Conservation (phyloP, 2,113 vertebrate genomes). For the Anhinga rufa region DNA sequence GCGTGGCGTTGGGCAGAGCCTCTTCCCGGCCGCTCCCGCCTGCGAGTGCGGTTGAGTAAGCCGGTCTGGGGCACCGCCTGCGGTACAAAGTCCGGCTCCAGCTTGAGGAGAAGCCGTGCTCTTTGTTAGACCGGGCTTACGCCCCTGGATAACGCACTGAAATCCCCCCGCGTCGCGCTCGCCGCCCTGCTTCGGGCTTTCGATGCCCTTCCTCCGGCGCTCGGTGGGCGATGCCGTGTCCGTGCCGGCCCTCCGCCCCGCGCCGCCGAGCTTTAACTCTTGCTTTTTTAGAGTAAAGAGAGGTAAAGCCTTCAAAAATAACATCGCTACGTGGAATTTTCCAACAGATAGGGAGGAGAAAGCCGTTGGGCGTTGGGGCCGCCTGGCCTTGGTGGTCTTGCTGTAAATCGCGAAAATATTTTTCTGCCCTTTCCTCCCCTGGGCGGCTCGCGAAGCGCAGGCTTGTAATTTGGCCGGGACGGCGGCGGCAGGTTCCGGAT, state of each 20-base stretch:
- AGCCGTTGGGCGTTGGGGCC: rapidly evolving
- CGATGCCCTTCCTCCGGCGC: not conserved
- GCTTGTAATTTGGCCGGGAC: not conserved
- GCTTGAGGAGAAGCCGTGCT: not conserved
- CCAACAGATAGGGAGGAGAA: not conserved
- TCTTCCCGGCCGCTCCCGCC: not conserved
- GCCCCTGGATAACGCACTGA: not conserved
- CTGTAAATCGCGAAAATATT: not conserved
- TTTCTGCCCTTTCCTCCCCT: not conserved
- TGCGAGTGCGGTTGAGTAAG: not conserved
- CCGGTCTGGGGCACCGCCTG: not conserved
- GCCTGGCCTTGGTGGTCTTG: not conserved
- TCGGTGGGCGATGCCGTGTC: not conserved
- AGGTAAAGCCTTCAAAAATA: constrained; percentile 21
- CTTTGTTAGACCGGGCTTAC: not conserved
- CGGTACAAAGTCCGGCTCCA: not conserved
- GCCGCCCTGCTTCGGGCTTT: rapidly evolving
- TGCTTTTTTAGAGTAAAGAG: constrained; percentile 15
- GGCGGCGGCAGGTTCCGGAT: not conserved
- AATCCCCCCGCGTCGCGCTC: rapidly evolving
- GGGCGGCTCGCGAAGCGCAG: not conserved
- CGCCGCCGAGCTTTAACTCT: not conserved
- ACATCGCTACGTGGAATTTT: not conserved
- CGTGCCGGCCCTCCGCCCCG: not conserved
- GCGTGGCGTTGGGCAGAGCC: not conserved